phyloP scores from a whole-genome alignment of 2,888 invertebrate genomes.

The Adelphocoris suturalis region DNA sequence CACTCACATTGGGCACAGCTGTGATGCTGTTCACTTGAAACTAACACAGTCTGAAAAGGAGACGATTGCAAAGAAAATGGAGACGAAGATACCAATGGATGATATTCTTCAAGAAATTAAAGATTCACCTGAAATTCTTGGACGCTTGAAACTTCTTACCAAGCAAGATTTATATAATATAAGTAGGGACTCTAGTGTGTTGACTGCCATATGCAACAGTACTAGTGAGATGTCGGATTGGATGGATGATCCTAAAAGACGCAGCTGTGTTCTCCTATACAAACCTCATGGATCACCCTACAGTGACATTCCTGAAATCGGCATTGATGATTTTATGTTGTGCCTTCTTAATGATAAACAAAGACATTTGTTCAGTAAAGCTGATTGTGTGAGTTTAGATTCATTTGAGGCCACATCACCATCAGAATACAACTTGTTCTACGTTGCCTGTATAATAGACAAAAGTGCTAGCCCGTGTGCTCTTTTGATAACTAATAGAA shows the following conservation, averaged over 20 bases:
- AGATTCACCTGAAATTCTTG: conserved; percentile 21
- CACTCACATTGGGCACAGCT: conserved; percentile 34
- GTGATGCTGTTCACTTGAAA: conserved; percentile 19
- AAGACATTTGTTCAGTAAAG: background rate
- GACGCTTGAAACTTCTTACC: conserved; percentile 24
- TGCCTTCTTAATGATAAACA: conserved; percentile 46
- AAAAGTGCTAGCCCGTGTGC: background rate
- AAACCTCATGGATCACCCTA: background rate
- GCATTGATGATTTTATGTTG: conserved; percentile 9
- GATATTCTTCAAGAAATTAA: conserved; percentile 42
- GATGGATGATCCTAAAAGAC: background rate
- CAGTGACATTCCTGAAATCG: background rate
- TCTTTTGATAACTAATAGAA: conserved; percentile 23
- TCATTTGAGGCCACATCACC: conserved; percentile 13
- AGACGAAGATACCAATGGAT: background rate
- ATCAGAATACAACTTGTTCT: conserved; percentile 29
- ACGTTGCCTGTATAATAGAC: background rate
- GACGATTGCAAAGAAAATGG: conserved; percentile 36
- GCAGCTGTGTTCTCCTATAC: background rate
- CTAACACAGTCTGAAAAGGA: conserved; percentile 38
- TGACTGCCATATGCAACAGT: background rate
- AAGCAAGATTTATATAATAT: conserved; percentile 52
- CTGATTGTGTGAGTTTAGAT: conserved; percentile 1
- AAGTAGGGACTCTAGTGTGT: background rate
- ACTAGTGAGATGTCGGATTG: background rate